Evolutionary conservation across 2,888 invertebrate genomes (phyloP).

Genomic region (Pyrocoelia pectoralis): DNA sequence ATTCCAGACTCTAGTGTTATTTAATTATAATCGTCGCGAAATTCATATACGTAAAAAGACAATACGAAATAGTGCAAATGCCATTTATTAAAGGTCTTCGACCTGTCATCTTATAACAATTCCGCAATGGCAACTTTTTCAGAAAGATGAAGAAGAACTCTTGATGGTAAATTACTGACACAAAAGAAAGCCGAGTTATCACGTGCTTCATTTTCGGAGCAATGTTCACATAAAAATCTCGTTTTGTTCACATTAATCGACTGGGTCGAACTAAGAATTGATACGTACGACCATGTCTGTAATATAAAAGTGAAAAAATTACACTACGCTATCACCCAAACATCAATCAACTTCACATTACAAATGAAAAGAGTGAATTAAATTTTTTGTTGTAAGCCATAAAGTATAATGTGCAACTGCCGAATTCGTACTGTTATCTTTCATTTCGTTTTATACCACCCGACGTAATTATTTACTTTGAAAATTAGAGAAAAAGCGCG

Average conservation of each 20-base stretch:
- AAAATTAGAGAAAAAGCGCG: constrained; percentile 21
- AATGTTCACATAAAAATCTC: constrained; percentile 52
- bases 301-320: constrained; percentile 48
- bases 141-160: constrained; percentile 36
- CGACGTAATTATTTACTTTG: constrained; percentile 23
- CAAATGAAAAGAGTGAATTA: constrained; percentile 11
- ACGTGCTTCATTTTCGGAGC: constrained; percentile 48
- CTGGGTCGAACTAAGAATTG: constrained; percentile 45
- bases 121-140: constrained; percentile 42
- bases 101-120: constrained; percentile 40
- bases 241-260: constrained; percentile 46
- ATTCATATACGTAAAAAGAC: constrained; percentile 17
- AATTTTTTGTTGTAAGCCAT: not conserved
- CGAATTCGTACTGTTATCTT: not conserved
- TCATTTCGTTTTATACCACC: not conserved
- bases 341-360: not conserved
- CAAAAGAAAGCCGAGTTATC: constrained; percentile 43
- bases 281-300: constrained; percentile 44
- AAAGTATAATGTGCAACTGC: not conserved
- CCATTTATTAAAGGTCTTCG: constrained; percentile 38
- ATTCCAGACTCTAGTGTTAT: not conserved
- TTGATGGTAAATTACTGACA: constrained; percentile 30
- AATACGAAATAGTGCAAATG: constrained; percentile 26
- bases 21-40: constrained; percentile 15
- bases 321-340: constrained; percentile 32